Percentiles rank a stretch among this genome's conserved stretches.
Evolutionary conservation across 2,113 vertebrate species (phyloP).

Genomic region (Isurus oxyrinchus): DNA sequence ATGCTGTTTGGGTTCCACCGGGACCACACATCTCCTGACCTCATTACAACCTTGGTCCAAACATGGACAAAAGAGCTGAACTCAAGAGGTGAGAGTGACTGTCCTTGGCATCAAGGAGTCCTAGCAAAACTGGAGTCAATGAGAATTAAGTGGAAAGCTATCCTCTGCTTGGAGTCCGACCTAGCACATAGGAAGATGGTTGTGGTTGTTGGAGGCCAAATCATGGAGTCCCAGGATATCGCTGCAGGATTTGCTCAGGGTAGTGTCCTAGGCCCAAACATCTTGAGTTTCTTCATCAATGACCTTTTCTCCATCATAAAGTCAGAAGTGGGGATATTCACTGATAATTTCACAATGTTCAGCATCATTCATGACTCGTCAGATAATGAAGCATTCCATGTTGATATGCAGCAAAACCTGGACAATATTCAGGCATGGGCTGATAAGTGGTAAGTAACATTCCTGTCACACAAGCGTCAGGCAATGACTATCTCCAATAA

Average conservation of each 20-base stretch:
- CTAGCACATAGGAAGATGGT: neutral
- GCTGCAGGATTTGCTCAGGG: neutral
- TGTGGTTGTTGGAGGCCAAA: neutral
- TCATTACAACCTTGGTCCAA: neutral
- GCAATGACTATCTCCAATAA: too few relatives aligned
- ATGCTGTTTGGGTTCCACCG: neutral
- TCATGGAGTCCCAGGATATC: neutral
- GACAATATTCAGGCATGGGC: too few relatives aligned
- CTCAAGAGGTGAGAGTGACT: neutral
- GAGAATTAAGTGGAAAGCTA: neutral
- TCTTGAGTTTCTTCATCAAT: neutral
- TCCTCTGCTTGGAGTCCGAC: neutral
- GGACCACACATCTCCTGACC: too few relatives aligned
- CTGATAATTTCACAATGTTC: too few relatives aligned
- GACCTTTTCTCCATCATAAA: too few relatives aligned
- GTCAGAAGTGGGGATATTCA: too few relatives aligned
- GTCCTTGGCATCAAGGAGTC: neutral
- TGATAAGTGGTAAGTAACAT: too few relatives aligned
- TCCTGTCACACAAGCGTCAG: too few relatives aligned
- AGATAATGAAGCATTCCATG: too few relatives aligned
- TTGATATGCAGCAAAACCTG: too few relatives aligned
- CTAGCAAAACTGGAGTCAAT: neutral
- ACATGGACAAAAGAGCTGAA: neutral
- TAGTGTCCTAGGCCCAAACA: neutral
- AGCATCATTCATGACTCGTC: too few relatives aligned